Conservation (phyloP, 2,888 invertebrate species). For the Aplocera efformata region DNA sequence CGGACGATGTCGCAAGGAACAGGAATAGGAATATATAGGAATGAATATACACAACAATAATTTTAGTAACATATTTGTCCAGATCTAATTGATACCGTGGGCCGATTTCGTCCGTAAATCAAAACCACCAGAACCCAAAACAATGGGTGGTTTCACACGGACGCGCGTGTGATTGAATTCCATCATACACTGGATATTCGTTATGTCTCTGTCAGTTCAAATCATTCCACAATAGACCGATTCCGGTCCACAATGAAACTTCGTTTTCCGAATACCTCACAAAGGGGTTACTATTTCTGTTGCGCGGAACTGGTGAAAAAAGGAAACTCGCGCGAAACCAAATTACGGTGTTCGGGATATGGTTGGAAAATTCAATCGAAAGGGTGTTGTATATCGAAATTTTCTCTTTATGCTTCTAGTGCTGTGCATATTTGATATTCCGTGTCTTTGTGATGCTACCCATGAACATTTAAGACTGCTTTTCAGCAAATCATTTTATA, state of each 20-base stretch:
- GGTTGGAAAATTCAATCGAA: neutral
- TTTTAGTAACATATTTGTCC: no score
- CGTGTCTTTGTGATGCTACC: no score
- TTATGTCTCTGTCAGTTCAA: slow-evolving; percentile 43
- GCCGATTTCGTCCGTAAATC: slow-evolving; percentile 4
- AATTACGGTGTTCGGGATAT: slow-evolving; percentile 9
- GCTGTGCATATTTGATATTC: no score
- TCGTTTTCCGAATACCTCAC: slow-evolving; percentile 10
- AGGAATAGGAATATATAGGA: no score
- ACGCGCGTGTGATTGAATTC: slow-evolving; percentile 44
- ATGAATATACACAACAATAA: no score
- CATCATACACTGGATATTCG: slow-evolving; percentile 38
- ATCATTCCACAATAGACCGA: slow-evolving; percentile 34
- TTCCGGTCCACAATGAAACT: slow-evolving; percentile 6
- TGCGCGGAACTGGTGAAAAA: slow-evolving; percentile 5
- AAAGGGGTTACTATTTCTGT: slow-evolving; percentile 7
- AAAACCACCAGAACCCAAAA: slow-evolving; percentile 21
- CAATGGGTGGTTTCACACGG: slow-evolving; percentile 34
- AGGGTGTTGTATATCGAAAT: no score
- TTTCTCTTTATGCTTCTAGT: no score
- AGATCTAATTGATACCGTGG: no score
- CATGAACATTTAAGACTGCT: no score
- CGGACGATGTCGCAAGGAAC: no score
- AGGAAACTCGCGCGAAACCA: slow-evolving; percentile 4
- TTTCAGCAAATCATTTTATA: no score